Evolutionary conservation across 1,140 invertebrate species (phyloP).

Genomic region (Caenorhabditis brenneri): DNA sequence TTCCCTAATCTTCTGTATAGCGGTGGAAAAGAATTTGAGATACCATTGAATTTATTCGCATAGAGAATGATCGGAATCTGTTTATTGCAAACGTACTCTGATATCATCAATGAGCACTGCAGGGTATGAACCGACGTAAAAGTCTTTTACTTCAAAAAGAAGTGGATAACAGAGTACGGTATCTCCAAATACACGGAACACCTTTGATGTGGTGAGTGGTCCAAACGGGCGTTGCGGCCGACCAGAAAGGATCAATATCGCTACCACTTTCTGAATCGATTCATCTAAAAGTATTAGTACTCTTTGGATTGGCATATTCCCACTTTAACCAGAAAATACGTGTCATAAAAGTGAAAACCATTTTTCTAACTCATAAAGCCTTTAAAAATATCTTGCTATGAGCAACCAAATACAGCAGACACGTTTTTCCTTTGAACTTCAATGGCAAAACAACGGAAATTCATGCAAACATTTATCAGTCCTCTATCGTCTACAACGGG

Average conservation of each 20-base stretch:
- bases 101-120: slow-evolving; percentile 95
- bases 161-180: slow-evolving; percentile 96
- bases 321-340: no score
- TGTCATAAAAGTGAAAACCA: no score
- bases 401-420: no score
- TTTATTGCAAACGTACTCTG: slow-evolving; percentile 75
- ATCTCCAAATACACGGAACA: slow-evolving; percentile 91
- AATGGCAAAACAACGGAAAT: no score
- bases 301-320: no score
- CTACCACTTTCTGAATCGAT: no score
- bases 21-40: neutral
- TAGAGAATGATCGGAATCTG: neutral
- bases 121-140: slow-evolving; percentile 97
- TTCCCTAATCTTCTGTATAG: neutral
- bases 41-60: neutral
- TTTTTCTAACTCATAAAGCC: no score
- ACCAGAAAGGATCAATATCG: slow-evolving; percentile 85
- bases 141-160: slow-evolving; percentile 96
- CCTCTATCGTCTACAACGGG: no score
- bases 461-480: no score
- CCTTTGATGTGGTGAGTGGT: slow-evolving; percentile 86
- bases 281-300: no score
- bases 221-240: slow-evolving; percentile 90
- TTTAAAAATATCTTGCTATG: no score
- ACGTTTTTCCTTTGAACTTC: no score